Evolutionary conservation across 2,113 vertebrate species (phyloP), one percentile per base, ranked within the genome.

Genomic region (Azemiops feae): DNA sequence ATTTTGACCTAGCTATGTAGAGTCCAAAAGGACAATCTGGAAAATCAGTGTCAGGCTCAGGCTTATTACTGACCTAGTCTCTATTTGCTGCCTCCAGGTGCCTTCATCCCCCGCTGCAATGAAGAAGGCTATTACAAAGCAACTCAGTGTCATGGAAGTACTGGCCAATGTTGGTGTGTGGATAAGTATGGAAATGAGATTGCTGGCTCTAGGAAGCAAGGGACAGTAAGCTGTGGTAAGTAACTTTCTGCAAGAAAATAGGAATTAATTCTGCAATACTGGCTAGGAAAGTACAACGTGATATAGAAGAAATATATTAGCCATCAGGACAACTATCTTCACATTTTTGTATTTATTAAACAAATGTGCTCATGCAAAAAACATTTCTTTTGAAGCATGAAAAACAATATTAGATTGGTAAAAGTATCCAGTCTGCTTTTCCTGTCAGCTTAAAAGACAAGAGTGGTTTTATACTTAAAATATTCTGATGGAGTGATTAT

Each of bases 141-240:
- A 54, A 99, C 98, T 0, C 99, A 99, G 97, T 99, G 99, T 96
- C 99, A 99, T 0, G 97, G 98, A 95, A 98, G 98, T 97, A 99
- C 98, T 0, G 98, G 98, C 23, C 99, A 99, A 96, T 99, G 99
- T 97, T 99, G 99, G 99, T 99, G 99, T 89, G 99, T 99, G 60
- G 99, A 99, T 97, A 99, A 99, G 96, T 99, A 99, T 0, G 99
- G 99, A 25, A 99, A 99, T 1, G 99, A 99, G 97, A 98, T 99
- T 11, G 98, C 99, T 0, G 99, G 99, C 95, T 99, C 99, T 91
- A 98, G 99, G 97, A 99, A 98, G 96, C 99, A 98, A 96, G 99
- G 99, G 54, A 97, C 99, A 16, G 98, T 99, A 22, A 98, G 97
- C 95, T 99, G 99, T 39, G 99, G 99, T 99, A 97, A 98, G 98